Conservation (phyloP, 2,113 vertebrate genomes). For the Ptilorrhoa leucosticta region DNA sequence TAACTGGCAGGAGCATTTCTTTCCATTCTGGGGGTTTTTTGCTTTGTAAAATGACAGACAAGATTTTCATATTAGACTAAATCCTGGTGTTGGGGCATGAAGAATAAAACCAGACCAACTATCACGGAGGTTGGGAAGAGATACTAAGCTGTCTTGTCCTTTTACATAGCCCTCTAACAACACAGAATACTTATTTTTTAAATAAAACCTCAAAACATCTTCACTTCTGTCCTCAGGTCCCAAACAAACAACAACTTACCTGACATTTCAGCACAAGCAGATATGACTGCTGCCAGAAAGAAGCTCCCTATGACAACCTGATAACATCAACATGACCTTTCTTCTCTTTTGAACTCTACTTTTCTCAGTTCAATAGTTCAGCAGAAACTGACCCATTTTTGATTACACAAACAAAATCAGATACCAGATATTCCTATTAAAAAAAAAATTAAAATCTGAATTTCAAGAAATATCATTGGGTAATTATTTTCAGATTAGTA, state of each 20-base stretch:
- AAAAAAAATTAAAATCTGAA: not conserved
- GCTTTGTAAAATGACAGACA: not conserved
- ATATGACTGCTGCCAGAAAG: not conserved
- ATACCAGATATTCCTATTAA: not conserved
- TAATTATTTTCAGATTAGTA: not conserved
- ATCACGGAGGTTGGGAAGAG: not conserved
- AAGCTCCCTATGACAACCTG: not conserved
- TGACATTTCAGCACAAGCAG: not conserved
- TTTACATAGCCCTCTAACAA: not conserved
- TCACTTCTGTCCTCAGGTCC: not conserved
- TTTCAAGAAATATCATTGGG: not conserved
- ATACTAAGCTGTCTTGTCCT: not conserved
- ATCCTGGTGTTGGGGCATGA: not conserved
- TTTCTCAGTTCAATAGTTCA: not conserved
- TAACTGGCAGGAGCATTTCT: not conserved
- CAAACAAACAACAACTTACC: not conserved
- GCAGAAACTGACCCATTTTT: not conserved
- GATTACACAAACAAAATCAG: not conserved
- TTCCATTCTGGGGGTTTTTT: not conserved
- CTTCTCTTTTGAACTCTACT: not conserved
- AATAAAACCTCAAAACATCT: not conserved
- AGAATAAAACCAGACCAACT: not conserved
- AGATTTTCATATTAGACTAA: not conserved
- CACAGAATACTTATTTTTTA: not conserved
- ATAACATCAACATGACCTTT: not conserved